These are phyloP conservation scores for Calameuta filiformis DNA, from an alignment of 2,888 invertebrate genomes.

Conservation along the genomic window DNA sequence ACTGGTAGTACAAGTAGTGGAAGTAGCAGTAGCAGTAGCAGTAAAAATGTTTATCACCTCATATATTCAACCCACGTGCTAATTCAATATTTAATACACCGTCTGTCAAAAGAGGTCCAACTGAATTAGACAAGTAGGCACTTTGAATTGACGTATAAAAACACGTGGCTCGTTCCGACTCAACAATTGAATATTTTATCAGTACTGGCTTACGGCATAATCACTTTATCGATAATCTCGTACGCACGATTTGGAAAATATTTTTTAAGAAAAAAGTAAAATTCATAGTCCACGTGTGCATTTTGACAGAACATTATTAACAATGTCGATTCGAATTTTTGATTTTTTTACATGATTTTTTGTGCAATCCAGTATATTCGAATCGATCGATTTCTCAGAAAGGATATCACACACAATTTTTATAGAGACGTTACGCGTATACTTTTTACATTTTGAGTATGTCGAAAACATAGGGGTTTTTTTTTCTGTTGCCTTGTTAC, in stretches of 20 bases:
- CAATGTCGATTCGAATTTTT: too few relatives aligned
- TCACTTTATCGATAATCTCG: background rate
- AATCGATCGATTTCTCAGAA: too few relatives aligned
- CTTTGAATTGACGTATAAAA: background rate
- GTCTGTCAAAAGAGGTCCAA: background rate
- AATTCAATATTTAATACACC: background rate
- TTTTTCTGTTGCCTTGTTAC: background rate
- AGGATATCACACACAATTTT: too few relatives aligned
- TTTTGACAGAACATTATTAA: too few relatives aligned
- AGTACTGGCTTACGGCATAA: background rate
- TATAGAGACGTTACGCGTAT: too few relatives aligned
- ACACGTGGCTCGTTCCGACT: background rate
- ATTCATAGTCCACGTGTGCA: too few relatives aligned
- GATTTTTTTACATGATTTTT: too few relatives aligned
- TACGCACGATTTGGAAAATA: background rate
- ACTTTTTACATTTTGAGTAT: background rate
- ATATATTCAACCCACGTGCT: background rate
- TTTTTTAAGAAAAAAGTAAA: background rate
- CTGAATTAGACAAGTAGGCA: background rate
- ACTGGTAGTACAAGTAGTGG: too few relatives aligned
- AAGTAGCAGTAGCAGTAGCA: background rate
- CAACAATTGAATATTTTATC: background rate
- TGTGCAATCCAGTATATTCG: too few relatives aligned
- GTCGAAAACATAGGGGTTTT: background rate
- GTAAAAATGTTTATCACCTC: background rate